Percentiles rank a stretch among this genome's conserved stretches.
phyloP scores from a whole-genome alignment of 92 coral and sea anemone species.

The Plumapathes pennacea region DNA sequence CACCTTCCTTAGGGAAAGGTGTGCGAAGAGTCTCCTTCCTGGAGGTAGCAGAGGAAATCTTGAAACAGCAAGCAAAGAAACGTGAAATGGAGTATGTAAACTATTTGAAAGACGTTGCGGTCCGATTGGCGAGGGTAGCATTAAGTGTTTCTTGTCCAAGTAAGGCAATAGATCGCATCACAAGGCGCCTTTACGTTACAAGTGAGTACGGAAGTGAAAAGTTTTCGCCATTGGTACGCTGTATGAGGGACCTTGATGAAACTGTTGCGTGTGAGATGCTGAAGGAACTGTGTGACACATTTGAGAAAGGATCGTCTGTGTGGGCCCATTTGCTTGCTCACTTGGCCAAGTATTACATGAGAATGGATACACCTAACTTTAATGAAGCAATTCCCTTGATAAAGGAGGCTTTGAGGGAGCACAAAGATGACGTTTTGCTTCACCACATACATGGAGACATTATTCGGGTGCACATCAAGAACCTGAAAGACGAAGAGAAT shows the following conservation, averaged over 20 bases:
- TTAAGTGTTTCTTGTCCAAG: slow-evolving; percentile 45
- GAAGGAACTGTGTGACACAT: slow-evolving; percentile 48
- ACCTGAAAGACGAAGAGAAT: slow-evolving; percentile 26
- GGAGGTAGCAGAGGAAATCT: slow-evolving; percentile 82
- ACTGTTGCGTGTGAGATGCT: slow-evolving; percentile 68
- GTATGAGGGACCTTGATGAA: slow-evolving; percentile 37
- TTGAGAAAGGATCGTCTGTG: slow-evolving; percentile 53
- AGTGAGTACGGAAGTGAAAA: slow-evolving; percentile 80
- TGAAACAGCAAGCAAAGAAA: slow-evolving; percentile 40
- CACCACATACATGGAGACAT: slow-evolving; percentile 86
- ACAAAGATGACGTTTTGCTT: slow-evolving; percentile 58
- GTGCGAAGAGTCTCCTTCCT: slow-evolving; percentile 67
- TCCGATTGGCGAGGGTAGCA: slow-evolving; percentile 65
- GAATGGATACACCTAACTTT: slow-evolving; percentile 17
- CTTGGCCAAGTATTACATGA: slow-evolving; percentile 72
- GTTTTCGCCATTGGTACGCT: slow-evolving; percentile 69
- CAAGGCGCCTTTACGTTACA: slow-evolving; percentile 70
- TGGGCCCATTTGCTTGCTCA: slow-evolving; percentile 85
- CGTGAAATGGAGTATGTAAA: slow-evolving; percentile 1
- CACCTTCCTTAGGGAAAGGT: slow-evolving; percentile 46
- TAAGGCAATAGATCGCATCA: slow-evolving; percentile 69
- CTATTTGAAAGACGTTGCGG: slow-evolving; percentile 55
- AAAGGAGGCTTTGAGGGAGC: slow-evolving; percentile 56
- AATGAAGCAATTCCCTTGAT: slow-evolving; percentile 60
- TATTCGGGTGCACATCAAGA: slow-evolving; percentile 61